Percentiles rank a stretch among this genome's conserved stretches.
phyloP scores from a whole-genome alignment of 2,113 vertebrate species.

The Odontesthes bonariensis region DNA sequence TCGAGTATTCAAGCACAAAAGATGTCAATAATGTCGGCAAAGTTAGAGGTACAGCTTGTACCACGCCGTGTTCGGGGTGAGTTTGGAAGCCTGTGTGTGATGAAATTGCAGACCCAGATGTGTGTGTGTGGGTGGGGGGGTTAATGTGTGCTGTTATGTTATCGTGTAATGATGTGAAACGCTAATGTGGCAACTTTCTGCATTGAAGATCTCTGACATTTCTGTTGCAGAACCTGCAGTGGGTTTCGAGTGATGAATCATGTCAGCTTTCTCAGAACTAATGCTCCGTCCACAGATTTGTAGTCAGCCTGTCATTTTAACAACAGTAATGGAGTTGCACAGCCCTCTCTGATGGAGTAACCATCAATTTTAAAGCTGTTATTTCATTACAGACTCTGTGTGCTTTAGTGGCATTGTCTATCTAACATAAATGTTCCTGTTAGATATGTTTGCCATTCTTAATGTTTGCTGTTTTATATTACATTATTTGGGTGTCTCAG shows the following conservation, averaged over 20 bases:
- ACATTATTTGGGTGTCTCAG: not conserved
- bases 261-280: conserved; percentile 20
- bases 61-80: conserved; percentile 7
- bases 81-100: conserved; percentile 16
- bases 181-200: not conserved
- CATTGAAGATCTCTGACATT: not conserved
- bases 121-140: conserved; percentile 13
- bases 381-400: conserved; percentile 9
- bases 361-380: not conserved
- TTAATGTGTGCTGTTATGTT: conserved; percentile 7
- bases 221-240: conserved; percentile 1
- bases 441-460: not conserved
- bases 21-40: conserved; percentile 57
- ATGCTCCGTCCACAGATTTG: not conserved
- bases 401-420: conserved; percentile 6
- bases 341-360: conserved; percentile 17
- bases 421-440: not conserved
- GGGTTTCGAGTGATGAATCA: conserved; percentile 4
- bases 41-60: conserved; percentile 53
- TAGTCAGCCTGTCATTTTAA: conserved; percentile 9
- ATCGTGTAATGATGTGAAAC: conserved; percentile 29
- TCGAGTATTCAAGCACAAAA: conserved; percentile 51
- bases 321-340: conserved; percentile 14
- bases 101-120: not conserved
- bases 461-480: not conserved